These are phyloP conservation scores for Hydriomena furcata DNA, from an alignment of 2,888 invertebrate genomes.

Conservation along the genomic window DNA sequence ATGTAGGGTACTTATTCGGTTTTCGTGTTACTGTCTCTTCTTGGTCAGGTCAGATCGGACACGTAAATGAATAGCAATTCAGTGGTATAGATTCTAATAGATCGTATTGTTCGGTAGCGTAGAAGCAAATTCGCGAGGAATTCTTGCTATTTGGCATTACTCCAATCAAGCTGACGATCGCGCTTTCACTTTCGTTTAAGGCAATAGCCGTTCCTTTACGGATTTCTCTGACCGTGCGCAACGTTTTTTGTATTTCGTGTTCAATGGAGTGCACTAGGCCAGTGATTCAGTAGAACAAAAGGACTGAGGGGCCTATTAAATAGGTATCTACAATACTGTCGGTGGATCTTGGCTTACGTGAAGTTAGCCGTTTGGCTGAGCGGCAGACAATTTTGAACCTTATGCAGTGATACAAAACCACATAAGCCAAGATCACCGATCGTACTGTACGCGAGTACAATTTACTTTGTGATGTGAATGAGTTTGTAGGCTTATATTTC, in stretches of 20 bases:
- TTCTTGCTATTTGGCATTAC: constrained; percentile 18
- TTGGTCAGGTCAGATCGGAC: no score
- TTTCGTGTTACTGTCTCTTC: no score
- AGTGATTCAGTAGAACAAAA: not conserved
- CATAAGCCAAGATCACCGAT: no score
- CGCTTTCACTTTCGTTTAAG: constrained; percentile 26
- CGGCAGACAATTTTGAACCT: no score
- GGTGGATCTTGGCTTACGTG: no score
- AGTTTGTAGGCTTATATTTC: no score
- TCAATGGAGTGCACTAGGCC: not conserved
- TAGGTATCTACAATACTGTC: no score
- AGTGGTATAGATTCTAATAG: not conserved
- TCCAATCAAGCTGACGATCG: constrained; percentile 19
- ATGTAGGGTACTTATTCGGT: no score
- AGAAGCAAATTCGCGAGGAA: constrained; percentile 7
- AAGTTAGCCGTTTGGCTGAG: no score
- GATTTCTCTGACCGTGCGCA: constrained; percentile 14
- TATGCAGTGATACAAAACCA: no score
- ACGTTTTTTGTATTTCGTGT: constrained; percentile 4
- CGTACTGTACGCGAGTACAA: no score
- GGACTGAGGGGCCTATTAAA: not conserved
- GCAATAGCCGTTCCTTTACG: constrained; percentile 18
- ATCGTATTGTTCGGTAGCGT: not conserved
- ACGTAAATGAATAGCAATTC: not conserved
- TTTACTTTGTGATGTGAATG: no score